phyloP scores from a whole-genome alignment of 1,140 invertebrate genomes.

The Oncopodura yosiiana region DNA sequence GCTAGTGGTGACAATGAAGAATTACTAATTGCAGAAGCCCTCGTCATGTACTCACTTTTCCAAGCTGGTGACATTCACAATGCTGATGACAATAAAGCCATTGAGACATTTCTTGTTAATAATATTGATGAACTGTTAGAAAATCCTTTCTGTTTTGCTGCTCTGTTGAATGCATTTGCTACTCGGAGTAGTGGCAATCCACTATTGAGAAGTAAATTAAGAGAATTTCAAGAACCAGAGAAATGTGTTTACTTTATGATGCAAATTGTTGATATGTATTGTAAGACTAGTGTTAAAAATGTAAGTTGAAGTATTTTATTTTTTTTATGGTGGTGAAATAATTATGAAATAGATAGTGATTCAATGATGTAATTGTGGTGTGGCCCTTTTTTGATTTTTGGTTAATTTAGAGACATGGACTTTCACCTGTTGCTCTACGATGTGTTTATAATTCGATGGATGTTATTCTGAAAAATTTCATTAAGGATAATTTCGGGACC shows the following conservation, averaged over 20 bases:
- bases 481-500: conserved; percentile 19
- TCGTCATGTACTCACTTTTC: conserved; percentile 13
- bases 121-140: conserved; percentile 1
- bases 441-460: conserved; percentile 19
- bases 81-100: background rate
- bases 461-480: conserved; percentile 14
- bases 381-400: background rate
- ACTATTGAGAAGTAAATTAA: background rate
- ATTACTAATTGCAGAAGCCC: conserved; percentile 19
- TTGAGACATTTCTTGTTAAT: conserved; percentile 11
- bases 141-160: conserved; percentile 15
- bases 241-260: conserved; percentile 6
- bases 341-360: background rate
- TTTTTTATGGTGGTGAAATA: background rate
- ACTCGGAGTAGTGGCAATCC: conserved; percentile 10
- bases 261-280: conserved; percentile 2
- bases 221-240: conserved; percentile 1
- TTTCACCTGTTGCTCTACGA: conserved; percentile 5
- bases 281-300: conserved; percentile 15
- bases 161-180: conserved; percentile 8
- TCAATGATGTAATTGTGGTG: background rate
- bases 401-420: conserved; percentile 19
- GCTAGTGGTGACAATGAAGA: background rate
- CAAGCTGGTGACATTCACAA: conserved; percentile 6
- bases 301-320: conserved; percentile 3